These are phyloP conservation scores for Mellilla xanthometata DNA, from an alignment of 2,888 invertebrate species.

Conservation along the genomic window DNA sequence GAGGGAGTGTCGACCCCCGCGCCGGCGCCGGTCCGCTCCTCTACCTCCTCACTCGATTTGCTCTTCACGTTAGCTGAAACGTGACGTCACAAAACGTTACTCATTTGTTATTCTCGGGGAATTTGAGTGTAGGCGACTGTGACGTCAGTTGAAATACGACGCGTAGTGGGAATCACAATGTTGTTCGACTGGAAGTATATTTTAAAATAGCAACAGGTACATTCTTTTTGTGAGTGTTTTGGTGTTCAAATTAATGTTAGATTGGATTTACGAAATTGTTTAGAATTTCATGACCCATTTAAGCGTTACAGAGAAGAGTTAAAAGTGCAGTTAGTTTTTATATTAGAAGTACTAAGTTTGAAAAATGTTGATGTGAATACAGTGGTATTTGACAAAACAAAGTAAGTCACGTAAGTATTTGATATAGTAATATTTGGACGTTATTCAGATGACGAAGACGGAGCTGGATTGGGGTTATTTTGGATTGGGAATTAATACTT, in stretches of 20 bases:
- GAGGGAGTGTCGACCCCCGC: conserved; percentile 62
- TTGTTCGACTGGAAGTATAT: background rate
- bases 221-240: too few relatives aligned
- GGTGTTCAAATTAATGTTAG: too few relatives aligned
- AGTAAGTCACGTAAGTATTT: too few relatives aligned
- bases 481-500: conserved; percentile 38
- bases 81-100: conserved; percentile 25
- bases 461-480: conserved; percentile 24
- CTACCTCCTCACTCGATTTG: conserved; percentile 49
- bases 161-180: background rate
- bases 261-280: too few relatives aligned
- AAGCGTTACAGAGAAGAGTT: too few relatives aligned
- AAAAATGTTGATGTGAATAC: too few relatives aligned
- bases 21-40: conserved; percentile 54
- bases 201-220: too few relatives aligned
- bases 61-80: conserved; percentile 62
- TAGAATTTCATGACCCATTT: too few relatives aligned
- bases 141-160: too few relatives aligned
- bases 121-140: background rate
- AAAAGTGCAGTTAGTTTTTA: too few relatives aligned
- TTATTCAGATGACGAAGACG: conserved; percentile 47
- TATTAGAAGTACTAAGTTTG: too few relatives aligned
- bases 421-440: background rate
- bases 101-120: conserved; percentile 3
- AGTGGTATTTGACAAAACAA: too few relatives aligned